A percentile compares a stretch with the other conserved stretches of the same genome.
Evolutionary conservation across 2,113 vertebrate genomes (phyloP).

Genomic region (Dinomys branickii): DNA sequence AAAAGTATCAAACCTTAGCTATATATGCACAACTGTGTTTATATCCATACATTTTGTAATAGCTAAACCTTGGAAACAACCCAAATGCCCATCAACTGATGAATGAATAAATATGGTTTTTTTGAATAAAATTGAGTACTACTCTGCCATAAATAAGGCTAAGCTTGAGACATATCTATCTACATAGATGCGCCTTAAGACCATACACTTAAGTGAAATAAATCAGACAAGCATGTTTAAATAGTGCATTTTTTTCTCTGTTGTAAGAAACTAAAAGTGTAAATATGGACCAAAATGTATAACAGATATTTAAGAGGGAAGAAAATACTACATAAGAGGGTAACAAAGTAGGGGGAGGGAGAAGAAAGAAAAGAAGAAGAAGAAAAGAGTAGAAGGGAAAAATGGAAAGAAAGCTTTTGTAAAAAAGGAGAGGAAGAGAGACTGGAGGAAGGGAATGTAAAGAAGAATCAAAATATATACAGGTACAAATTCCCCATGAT

Average conservation of each 20-base stretch:
- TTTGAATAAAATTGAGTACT: background rate
- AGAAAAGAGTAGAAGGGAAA: background rate
- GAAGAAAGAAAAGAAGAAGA: background rate
- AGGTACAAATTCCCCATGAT: background rate
- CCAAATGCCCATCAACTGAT: background rate
- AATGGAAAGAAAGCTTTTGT: background rate
- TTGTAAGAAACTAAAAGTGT: background rate
- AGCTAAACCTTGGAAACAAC: background rate
- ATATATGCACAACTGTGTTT: background rate
- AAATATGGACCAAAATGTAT: background rate
- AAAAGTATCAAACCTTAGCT: background rate
- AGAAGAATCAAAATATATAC: background rate
- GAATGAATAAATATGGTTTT: background rate
- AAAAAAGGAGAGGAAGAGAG: background rate
- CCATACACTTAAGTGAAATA: background rate
- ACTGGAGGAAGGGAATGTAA: background rate
- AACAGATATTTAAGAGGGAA: background rate
- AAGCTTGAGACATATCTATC: background rate
- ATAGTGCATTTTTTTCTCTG: background rate
- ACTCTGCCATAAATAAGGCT: background rate
- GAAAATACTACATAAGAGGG: background rate
- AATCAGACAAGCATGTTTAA: background rate
- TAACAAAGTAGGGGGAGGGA: background rate
- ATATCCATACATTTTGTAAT: background rate
- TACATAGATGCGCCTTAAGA: background rate